A percentile compares a stretch with the other conserved stretches of the same genome.
phyloP scores from a whole-genome alignment of 2,113 vertebrate species.

The Anseranas semipalmata region DNA sequence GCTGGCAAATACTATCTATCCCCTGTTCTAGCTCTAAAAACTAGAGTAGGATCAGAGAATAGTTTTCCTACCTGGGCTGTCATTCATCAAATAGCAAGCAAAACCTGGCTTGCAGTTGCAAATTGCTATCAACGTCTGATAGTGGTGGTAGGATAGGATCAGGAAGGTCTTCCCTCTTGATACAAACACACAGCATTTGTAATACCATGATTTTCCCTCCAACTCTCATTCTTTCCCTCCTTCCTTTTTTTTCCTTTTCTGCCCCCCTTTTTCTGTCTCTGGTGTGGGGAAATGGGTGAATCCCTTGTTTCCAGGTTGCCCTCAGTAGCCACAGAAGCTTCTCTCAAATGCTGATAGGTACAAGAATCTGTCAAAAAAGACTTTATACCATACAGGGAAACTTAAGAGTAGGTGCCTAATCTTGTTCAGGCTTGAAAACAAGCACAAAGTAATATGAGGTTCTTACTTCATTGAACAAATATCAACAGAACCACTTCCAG shows the following conservation, averaged over 20 bases:
- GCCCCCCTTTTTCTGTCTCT: not conserved
- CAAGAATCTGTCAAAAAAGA: not conserved
- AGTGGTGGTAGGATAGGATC: not conserved
- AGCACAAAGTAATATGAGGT: not conserved
- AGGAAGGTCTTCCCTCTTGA: not conserved
- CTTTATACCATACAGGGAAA: not conserved
- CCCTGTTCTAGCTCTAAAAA: not conserved
- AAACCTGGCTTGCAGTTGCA: not conserved
- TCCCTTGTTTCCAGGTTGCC: not conserved
- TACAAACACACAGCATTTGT: fast-evolving
- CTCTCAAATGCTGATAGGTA: not conserved
- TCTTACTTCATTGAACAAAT: not conserved
- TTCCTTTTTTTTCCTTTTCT: not conserved
- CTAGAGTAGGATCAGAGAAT: not conserved
- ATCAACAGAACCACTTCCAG: not conserved
- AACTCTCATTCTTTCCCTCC: not conserved
- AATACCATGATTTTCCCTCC: not conserved
- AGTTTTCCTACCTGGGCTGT: not conserved
- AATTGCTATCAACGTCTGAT: not conserved
- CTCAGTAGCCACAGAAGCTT: not conserved
- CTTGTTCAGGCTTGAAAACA: not conserved
- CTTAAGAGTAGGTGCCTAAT: not conserved
- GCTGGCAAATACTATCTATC: not conserved
- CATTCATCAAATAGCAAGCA: not conserved
- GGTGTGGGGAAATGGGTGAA: not conserved